Evolutionary conservation across 2,113 vertebrate species (phyloP).

Genomic region (Terrapene triunguis): DNA sequence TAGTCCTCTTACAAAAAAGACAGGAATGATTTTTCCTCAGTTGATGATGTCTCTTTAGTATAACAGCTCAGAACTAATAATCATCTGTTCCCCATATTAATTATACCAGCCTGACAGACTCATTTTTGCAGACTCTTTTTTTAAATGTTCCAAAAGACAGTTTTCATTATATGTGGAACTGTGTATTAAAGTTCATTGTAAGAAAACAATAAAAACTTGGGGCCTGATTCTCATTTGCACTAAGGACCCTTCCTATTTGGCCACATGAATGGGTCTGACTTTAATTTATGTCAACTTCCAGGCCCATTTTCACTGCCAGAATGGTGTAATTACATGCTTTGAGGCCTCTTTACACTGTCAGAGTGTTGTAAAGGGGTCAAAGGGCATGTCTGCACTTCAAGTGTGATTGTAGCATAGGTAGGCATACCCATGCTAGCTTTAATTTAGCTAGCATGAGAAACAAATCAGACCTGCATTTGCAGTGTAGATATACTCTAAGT

Average conservation of each 20-base stretch:
- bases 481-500: neutral
- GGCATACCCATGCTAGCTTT: neutral
- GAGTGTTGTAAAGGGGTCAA: neutral
- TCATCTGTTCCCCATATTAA: conserved; percentile 13
- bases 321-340: neutral
- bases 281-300: neutral
- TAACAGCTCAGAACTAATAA: neutral
- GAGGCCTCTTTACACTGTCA: neutral
- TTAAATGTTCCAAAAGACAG: neutral
- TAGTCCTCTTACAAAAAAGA: neutral
- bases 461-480: neutral
- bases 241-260: neutral
- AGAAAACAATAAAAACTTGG: neutral
- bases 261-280: neutral
- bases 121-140: neutral
- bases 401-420: neutral
- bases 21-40: neutral
- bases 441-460: neutral
- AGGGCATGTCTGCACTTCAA: neutral
- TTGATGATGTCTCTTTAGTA: conserved; percentile 19
- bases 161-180: neutral
- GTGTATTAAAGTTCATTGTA: conserved; percentile 28
- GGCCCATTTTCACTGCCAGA: neutral
- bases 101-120: conserved; percentile 3
- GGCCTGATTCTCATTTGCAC: conserved; percentile 6